Evolutionary conservation across 2,113 vertebrate genomes (phyloP), one percentile per base, ranked within the genome.

Genomic region (Philantomba maxwellii): DNA sequence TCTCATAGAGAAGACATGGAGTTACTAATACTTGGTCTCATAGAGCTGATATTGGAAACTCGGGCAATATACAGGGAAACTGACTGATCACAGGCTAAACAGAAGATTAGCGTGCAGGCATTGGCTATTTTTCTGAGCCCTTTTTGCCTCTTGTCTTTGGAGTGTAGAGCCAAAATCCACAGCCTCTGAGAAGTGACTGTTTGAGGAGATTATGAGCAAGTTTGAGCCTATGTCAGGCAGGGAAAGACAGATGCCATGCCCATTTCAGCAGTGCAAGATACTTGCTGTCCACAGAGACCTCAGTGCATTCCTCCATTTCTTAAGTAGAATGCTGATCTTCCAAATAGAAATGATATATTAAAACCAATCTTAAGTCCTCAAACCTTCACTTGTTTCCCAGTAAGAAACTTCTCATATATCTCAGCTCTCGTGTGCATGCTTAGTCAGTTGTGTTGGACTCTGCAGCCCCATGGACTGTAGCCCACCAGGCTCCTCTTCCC

Each of bases 141-240:
- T 33, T 86, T 73, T 94, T 95, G 60, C n/a, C 15, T 90, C 43
- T 95, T 83, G 60, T 36, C 11, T 95, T 97, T 89, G 33, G 55
- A 82, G 6, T 17, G 26, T 55, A 81, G n/a, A 51, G 10, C 23
- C 26, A 15, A 89, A 49, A 82, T 60, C 64, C 57, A 30, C 21
- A 87, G 17, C 3, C 75, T 57, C 17, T 26, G 12, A 92, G 75
- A 93, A 77, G 55, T 45, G 73, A 45, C 36, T 88, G 3, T 45
- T 60, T 84, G 62, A 85, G 93, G 51, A 89, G 47, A 45, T 88
- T 19, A 25, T 58, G 36, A 85, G 43, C 21, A 58, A 90, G 45
- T 19, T 36, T 16, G 47, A 95, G 55, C 19, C 7, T 2, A 43
- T 11, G 3, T 25, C 2, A 17, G 43, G n/a, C 36, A 66, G 51